Percentiles rank a stretch among this genome's conserved stretches.
phyloP scores from a whole-genome alignment of 2,888 invertebrate genomes.

The Patella pellucida region DNA sequence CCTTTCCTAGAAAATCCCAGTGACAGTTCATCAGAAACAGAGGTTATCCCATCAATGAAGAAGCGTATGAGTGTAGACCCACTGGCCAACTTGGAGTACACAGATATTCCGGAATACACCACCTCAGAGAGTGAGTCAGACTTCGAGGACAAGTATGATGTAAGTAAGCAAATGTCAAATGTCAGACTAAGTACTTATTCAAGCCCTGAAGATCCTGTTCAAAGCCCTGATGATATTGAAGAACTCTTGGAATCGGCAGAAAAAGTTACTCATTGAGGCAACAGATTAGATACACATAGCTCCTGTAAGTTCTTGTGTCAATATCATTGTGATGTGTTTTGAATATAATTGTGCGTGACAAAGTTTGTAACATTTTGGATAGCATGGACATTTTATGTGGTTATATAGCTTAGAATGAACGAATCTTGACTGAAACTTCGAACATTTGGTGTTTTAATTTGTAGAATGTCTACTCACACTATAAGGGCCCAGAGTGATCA shows the following conservation, averaged over 20 bases:
- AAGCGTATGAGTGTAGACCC: constrained; percentile 56
- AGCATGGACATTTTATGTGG: no score
- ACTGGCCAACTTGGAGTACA: constrained; percentile 51
- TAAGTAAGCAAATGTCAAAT: background rate
- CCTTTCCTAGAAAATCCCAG: constrained; percentile 29
- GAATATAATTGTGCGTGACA: no score
- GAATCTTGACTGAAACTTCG: no score
- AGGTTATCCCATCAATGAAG: constrained; percentile 25
- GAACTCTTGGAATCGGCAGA: background rate
- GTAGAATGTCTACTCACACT: no score
- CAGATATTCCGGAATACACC: constrained; percentile 45
- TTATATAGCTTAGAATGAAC: no score
- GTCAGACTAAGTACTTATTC: background rate
- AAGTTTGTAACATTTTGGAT: no score
- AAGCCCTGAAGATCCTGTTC: background rate
- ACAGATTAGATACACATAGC: no score
- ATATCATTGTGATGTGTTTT: no score
- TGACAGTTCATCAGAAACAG: constrained; percentile 36
- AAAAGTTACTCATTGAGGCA: no score
- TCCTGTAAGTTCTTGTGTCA: no score
- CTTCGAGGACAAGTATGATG: constrained; percentile 31
- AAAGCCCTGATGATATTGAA: constrained; percentile 1
- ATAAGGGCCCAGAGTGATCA: no score
- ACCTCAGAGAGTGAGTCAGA: constrained; percentile 56
- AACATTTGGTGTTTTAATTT: no score